Base-by-base conservation (phyloP, 1,140 invertebrate genomes). In the Nephotettix cincticeps region DNA sequence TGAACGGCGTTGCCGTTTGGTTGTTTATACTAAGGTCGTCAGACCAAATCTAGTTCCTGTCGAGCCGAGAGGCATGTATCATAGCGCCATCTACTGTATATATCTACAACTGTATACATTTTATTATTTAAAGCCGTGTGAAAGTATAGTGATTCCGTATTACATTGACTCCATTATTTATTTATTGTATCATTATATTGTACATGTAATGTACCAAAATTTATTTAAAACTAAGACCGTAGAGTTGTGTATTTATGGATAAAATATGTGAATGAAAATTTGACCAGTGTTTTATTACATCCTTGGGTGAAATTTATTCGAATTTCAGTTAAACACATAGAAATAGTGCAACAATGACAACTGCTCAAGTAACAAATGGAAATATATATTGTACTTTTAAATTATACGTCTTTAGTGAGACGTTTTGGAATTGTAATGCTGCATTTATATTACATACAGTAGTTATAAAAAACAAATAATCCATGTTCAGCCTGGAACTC, bases 231-330 rank as follows among this genome's bases (percentile, higher is more conserved):
- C 68, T 73, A 72, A 71, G 65, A 71, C 63, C 71, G 75, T 75
- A 75, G 75, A 75, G 68, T 74, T 75, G 75, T 75, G 75, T 75
- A 75, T 75, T 75, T 75, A 75, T 75, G 75, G 73, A 75, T 72
- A 71, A 74, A 72, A 74, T 70, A 61, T 70, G 69, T 70, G 69
- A 70, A 70, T 65, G 69, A 70, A 67, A 67, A 43, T 67, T 61
- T 61, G 6, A 25, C 13, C 13, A 9, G 21, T 9, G 21, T 61
- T 25, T 61, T 61, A 61, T 61, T 61, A 27, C n/a, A n/a, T 21
- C 21, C 21, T 36, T 4, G n/a, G n/a, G n/a, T n/a, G n/a, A n/a
- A n/a, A n/a, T n/a, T n/a, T n/a, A n/a, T n/a, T n/a, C n/a, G n/a
- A n/a, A n/a, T n/a, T n/a, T n/a, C n/a, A n/a, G n/a, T n/a, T n/a